Percentiles rank a stretch among this genome's conserved stretches.
These are phyloP conservation scores for Cygnus buccinator DNA, from an alignment of 2,113 vertebrate genomes.

Conservation along the genomic window DNA sequence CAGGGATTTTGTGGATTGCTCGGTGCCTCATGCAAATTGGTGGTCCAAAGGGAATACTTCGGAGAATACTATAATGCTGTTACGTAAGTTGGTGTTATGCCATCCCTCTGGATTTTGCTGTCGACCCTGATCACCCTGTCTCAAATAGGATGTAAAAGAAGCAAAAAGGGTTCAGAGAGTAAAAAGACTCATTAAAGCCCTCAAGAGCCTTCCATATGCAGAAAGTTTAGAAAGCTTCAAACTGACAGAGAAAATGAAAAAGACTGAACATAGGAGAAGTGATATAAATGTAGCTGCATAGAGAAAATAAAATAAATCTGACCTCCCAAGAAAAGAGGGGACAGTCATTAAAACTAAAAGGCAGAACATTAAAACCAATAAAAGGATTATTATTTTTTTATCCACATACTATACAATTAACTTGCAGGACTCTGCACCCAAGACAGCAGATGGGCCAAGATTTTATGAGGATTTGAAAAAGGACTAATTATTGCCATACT, in stretches of 20 bases:
- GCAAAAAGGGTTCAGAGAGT: background rate
- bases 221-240: conserved; percentile 22
- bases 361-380: conserved; percentile 28
- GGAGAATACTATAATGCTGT: background rate
- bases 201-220: background rate
- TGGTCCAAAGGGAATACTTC: background rate
- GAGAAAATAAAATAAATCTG: conserved; percentile 35
- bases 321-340: conserved; percentile 15
- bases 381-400: conserved; percentile 38
- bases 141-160: background rate
- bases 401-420: conserved; percentile 3
- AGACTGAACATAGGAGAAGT: background rate
- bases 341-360: conserved; percentile 35
- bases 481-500: background rate
- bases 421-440: background rate
- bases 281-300: background rate
- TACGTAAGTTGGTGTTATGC: background rate
- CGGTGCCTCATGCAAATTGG: rapidly evolving
- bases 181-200: conserved; percentile 16
- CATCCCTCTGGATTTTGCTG: background rate
- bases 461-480: conserved; percentile 8
- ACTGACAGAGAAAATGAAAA: conserved; percentile 1
- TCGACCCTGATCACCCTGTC: background rate
- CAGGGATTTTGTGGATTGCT: background rate
- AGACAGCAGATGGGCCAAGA: conserved; percentile 6